Evolutionary conservation across 2,113 vertebrate genomes (phyloP).

Genomic region (Naja naja): DNA sequence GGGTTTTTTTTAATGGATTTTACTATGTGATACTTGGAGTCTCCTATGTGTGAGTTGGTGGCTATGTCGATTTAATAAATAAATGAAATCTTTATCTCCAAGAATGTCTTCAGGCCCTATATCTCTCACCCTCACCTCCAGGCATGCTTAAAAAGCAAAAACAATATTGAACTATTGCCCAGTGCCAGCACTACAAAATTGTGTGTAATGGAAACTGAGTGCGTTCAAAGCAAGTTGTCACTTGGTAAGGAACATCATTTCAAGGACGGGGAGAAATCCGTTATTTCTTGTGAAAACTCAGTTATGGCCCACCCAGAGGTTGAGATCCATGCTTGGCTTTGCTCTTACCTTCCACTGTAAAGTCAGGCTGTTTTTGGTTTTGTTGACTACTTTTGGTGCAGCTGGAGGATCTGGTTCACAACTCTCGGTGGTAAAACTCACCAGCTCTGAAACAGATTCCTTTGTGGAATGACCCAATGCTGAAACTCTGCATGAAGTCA

Average conservation of each 20-base stretch:
- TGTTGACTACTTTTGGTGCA: constrained; percentile 69
- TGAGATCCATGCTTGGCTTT: neutral
- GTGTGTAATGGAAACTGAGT: neutral
- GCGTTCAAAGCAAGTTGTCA: neutral
- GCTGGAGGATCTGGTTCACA: constrained; percentile 75
- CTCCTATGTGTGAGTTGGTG: neutral
- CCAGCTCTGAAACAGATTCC: constrained; percentile 69
- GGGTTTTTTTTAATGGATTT: too few relatives aligned
- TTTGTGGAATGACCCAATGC: constrained; percentile 68
- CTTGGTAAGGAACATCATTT: neutral
- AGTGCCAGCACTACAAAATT: neutral
- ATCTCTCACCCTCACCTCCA: neutral
- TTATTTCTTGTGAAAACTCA: neutral
- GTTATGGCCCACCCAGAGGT: neutral
- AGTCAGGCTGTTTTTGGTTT: constrained; percentile 75
- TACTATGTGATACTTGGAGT: too few relatives aligned
- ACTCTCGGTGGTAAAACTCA: constrained; percentile 74
- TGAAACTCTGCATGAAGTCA: constrained; percentile 70
- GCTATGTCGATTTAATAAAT: neutral
- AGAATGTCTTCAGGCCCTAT: neutral
- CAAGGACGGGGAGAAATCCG: too few relatives aligned
- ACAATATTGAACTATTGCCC: neutral
- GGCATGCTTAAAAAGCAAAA: neutral
- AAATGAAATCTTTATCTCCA: neutral
- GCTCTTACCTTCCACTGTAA: constrained; percentile 78